Evolutionary conservation across 2,797 vertebrate genomes (phyloP), one percentile per base, ranked within the genome.

Genomic region (Kryptolebias ocellatus): DNA sequence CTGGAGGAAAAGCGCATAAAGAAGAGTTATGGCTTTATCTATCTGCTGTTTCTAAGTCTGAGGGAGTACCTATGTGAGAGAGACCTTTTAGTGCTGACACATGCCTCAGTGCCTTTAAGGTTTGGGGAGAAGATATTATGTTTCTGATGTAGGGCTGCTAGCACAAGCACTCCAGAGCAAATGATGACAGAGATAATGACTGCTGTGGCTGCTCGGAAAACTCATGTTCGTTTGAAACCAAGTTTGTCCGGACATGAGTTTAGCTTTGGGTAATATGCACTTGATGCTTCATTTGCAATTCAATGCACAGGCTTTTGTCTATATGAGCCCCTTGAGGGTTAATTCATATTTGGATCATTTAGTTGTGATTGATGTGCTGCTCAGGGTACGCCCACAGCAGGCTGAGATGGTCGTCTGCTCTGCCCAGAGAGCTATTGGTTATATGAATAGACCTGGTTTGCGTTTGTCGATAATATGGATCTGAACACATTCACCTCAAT

Each of bases 271-370:
- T 72, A 46, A 79, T 70, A 70, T 53, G 74, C 76, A 44, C 31
- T 53, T 11, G 56, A 50, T 72, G 74, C 56, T 68, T 46, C 49
- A 54, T 53, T 83, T 74, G 52, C 16, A 60, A 84, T 82, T 87
- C 68, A 20, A 60, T 45, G 61, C 83, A 75, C 53, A 54, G 37
- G 24, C 72, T 53, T 66, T 46, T 47, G 37, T 78, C 81, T 75
- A 58, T 47, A 76, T 46, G 72, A 81, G 75, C 73, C 84, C 81
- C 82, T 53, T 0, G 44, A 64, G 85, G 76, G 81, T 86, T 72
- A 60, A 89, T 88, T 87, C 76, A 83, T 88, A 88, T 92, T 89
- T 88, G 66, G 76, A 79, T 80, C 87, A 86, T 92, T 92, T 89
- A 89, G 79, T 59, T 70, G 66, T 80, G 89, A 93, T 92, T 88